Base-by-base conservation (phyloP, 2,113 vertebrate genomes). In the Eurypyga helias region DNA sequence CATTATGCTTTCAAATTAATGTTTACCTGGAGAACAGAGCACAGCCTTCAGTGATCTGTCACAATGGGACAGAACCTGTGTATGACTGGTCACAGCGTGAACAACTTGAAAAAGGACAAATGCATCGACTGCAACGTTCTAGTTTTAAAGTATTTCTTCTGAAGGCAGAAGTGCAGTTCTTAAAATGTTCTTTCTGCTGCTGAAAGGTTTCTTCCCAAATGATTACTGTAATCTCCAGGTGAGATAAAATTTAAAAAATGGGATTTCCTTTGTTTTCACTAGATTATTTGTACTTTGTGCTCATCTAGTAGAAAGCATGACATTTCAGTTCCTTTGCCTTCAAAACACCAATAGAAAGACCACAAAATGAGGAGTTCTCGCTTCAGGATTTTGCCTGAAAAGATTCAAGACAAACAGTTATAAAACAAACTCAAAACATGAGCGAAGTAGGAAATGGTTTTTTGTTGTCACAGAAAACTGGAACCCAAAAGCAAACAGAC, bases 31-130 rank as follows among this genome's bases (percentile, higher is more conserved):
- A 46, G 71, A 79, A 15, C 67, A 66, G 36, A 20, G 31, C 28
- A 4, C 4, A 5, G 26, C 31, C 23, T 71, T 61, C 65, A 49
- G 5, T 9, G 29, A 9, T 12, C n/a, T 28, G 24, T 49, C 31
- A 11, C 5, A 54, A 34, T 0, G 26, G 58, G 70, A 33, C 29
- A 70, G 48, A 38, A 13, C 6, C 34, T 14, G 26, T 9, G 18
- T 31, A n/a, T 1, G 2, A 54, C 10, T 5, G 28, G 48, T 36
- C 55, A 11, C 7, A 16, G 20, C 0, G 4, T 12, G 5, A 52
- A 15, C 20, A 7, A 17, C 24, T 54, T 79, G 28, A 15, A 48
- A 45, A 33, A 29, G 25, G 17, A 45, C 9, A 16, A 29, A 51
- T 46, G 36, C 5, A 28, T 3, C 6, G 31, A 51, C 69, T 45